These are phyloP conservation scores for Scolopax bukidnonensis DNA, from an alignment of 2,797 vertebrate genomes.

Conservation along the genomic window DNA sequence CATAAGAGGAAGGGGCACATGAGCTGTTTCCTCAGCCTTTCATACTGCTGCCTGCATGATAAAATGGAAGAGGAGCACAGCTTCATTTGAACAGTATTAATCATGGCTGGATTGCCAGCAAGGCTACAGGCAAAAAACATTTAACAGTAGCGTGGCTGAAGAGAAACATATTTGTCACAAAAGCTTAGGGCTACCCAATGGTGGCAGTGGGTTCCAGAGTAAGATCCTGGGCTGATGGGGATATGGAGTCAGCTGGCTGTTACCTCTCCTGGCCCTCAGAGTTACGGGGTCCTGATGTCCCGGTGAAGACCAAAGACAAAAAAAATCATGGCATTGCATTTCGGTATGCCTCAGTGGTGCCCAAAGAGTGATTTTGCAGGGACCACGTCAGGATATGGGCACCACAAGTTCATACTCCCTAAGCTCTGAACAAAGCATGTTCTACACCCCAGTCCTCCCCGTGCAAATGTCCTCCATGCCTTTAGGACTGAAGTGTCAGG, in stretches of 20 bases:
- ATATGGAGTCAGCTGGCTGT: not conserved
- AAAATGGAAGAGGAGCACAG: conserved; percentile 9
- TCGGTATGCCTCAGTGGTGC: not conserved
- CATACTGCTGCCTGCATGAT: not conserved
- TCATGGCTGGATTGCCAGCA: conserved; percentile 29
- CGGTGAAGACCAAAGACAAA: not conserved
- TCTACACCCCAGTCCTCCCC: not conserved
- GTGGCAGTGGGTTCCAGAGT: not conserved
- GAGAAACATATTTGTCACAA: not conserved
- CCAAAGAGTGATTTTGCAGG: not conserved
- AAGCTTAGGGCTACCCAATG: not conserved
- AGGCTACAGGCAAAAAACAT: not conserved
- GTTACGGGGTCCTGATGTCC: not conserved
- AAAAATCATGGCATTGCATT: not conserved
- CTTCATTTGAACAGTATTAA: conserved; percentile 28
- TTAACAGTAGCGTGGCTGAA: not conserved
- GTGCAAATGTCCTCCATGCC: not conserved
- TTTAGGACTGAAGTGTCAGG: conserved; percentile 24
- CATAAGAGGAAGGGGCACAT: conserved; percentile 20
- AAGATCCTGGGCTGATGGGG: not conserved
- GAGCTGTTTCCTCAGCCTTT: conserved; percentile 44
- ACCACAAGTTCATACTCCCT: not conserved
- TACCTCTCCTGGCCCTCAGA: not conserved
- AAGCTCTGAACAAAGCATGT: not conserved
- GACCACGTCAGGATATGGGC: not conserved